A percentile compares a stretch with the other conserved stretches of the same genome.
Evolutionary conservation across 2,888 invertebrate species (phyloP).

Genomic region (Agrotis puta): DNA sequence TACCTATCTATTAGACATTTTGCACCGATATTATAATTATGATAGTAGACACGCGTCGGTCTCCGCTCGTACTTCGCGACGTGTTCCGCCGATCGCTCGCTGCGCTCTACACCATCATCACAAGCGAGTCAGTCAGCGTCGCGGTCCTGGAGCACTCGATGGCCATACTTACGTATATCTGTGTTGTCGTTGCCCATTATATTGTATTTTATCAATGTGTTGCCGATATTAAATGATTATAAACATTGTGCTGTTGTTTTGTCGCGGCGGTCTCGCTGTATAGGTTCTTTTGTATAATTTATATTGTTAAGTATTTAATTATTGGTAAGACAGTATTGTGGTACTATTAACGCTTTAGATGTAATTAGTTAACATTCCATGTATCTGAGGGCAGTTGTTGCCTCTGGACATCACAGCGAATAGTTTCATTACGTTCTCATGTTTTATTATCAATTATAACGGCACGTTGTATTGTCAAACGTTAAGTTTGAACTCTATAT

Average conservation of each 20-base stretch:
- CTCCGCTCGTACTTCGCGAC: slow-evolving; percentile 69
- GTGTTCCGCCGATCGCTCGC: slow-evolving; percentile 42
- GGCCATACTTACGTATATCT: slow-evolving; percentile 44
- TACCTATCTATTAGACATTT: slow-evolving; percentile 86
- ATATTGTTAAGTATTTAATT: slow-evolving; percentile 83
- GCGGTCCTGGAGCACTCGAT: slow-evolving; percentile 17
- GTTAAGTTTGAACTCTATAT: slow-evolving; percentile 72
- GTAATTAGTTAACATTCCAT: slow-evolving; percentile 87
- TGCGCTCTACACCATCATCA: slow-evolving; percentile 43
- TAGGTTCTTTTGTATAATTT: slow-evolving; percentile 77
- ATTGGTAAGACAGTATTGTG: slow-evolving; percentile 83
- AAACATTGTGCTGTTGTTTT: slow-evolving; percentile 53
- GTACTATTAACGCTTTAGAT: slow-evolving; percentile 85
- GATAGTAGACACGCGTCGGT: slow-evolving; percentile 78
- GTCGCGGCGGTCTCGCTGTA: slow-evolving; percentile 60
- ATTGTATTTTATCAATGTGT: slow-evolving; percentile 77
- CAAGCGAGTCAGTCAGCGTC: slow-evolving; percentile 24
- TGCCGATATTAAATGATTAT: slow-evolving; percentile 66
- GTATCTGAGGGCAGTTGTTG: slow-evolving; percentile 65
- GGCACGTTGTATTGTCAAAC: slow-evolving; percentile 66
- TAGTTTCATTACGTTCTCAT: slow-evolving; percentile 66
- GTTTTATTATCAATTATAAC: slow-evolving; percentile 60
- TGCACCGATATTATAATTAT: slow-evolving; percentile 87
- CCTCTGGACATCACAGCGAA: slow-evolving; percentile 74
- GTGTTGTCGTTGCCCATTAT: slow-evolving; percentile 75